Percentiles rank a stretch among this genome's conserved stretches.
Evolutionary conservation across 2,113 vertebrate genomes (phyloP).

Genomic region (Syngnathus scovelli): DNA sequence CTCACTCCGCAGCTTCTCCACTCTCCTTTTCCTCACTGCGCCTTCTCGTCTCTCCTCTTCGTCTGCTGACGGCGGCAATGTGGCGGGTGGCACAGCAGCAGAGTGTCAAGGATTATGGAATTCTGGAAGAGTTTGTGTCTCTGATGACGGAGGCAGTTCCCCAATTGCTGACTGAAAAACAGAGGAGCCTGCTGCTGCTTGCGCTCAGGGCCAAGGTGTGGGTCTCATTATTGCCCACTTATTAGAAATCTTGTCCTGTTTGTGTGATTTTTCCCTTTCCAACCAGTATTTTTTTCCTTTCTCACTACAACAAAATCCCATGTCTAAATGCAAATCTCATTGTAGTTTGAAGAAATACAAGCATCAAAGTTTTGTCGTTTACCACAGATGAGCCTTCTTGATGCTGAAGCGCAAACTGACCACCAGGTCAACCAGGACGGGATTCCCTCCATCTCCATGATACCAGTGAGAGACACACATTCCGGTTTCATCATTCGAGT

Average conservation of each 20-base stretch:
- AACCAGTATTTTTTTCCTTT: neutral
- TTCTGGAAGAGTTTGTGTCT: constrained; percentile 65
- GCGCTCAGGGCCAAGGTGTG: constrained; percentile 72
- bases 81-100: constrained; percentile 58
- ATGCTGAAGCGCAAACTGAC: neutral
- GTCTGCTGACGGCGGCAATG: constrained; percentile 59
- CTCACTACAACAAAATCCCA: neutral
- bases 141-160: constrained; percentile 60
- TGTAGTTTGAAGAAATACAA: neutral
- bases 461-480: constrained; percentile 15
- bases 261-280: neutral
- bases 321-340: neutral
- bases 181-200: constrained; percentile 69
- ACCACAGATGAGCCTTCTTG: constrained; percentile 33
- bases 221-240: neutral
- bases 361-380: neutral
- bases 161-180: constrained; percentile 64
- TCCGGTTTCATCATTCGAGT: neutral
- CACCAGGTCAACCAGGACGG: constrained; percentile 11
- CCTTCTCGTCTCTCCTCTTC: constrained; percentile 59
- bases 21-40: constrained; percentile 41
- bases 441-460: neutral
- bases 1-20: constrained; percentile 17
- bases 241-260: neutral
- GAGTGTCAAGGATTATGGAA: constrained; percentile 59